phyloP scores from a whole-genome alignment of 2,888 invertebrate genomes.

The Standfussiana lucernea region DNA sequence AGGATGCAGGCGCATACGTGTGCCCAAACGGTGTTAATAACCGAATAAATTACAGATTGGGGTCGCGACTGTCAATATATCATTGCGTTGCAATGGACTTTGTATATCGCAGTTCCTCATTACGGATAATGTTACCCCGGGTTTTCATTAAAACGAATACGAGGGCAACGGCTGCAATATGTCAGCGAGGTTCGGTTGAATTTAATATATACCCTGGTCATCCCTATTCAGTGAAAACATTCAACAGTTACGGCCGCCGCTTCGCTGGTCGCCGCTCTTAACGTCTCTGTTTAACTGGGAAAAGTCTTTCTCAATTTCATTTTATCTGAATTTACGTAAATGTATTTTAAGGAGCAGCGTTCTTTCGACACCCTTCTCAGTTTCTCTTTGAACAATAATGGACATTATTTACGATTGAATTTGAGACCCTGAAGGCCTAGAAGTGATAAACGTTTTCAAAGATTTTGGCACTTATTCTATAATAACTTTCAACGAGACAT shows the following conservation, averaged over 20 bases:
- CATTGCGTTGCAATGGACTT: conserved; percentile 26
- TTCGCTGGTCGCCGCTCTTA: conserved; percentile 10
- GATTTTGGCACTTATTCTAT: background rate
- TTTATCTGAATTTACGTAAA: conserved; percentile 33
- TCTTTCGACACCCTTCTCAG: conserved; percentile 7
- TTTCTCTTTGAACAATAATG: conserved; percentile 9
- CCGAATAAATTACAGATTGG: conserved; percentile 37
- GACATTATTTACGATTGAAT: conserved; percentile 9
- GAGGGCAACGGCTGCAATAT: conserved; percentile 49
- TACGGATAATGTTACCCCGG: conserved; percentile 41
- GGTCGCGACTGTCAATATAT: conserved; percentile 28
- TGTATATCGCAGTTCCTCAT: conserved; percentile 42
- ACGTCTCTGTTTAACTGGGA: conserved; percentile 38
- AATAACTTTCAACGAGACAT: background rate
- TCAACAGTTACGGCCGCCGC: conserved; percentile 46
- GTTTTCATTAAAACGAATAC: conserved; percentile 54
- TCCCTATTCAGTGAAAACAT: conserved; percentile 57
- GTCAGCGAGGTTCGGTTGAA: conserved; percentile 52
- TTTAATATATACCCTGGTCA: conserved; percentile 49
- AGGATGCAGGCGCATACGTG: conserved; percentile 55
- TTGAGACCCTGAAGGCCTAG: background rate
- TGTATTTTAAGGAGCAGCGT: conserved; percentile 7
- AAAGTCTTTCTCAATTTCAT: conserved; percentile 27
- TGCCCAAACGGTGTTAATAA: conserved; percentile 41
- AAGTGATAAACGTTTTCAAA: background rate